Conservation (phyloP, 2,797 vertebrate species). For the Characodon lateralis region DNA sequence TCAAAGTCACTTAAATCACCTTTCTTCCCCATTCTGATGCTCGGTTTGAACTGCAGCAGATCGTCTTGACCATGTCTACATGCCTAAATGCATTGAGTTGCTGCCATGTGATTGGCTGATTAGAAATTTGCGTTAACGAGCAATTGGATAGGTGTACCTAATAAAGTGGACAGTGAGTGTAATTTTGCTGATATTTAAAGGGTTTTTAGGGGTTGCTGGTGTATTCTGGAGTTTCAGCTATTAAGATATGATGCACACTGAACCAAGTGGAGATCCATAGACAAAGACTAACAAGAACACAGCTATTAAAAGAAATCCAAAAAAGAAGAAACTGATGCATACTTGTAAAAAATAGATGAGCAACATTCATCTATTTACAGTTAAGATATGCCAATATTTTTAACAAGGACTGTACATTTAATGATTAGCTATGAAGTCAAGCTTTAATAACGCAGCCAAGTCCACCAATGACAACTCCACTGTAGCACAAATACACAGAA, state of each 20-base stretch:
- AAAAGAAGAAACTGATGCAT: not conserved
- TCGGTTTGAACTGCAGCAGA: too few species aligned
- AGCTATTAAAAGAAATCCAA: not conserved
- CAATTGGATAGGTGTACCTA: too few species aligned
- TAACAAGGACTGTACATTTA: conserved; percentile 4
- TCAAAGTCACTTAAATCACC: too few species aligned
- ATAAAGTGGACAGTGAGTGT: too few species aligned
- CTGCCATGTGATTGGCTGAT: too few species aligned
- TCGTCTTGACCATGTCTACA: too few species aligned
- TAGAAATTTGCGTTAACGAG: too few species aligned
- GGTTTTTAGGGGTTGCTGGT: not conserved
- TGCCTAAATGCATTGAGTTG: too few species aligned
- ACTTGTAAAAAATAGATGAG: not conserved
- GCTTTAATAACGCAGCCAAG: conserved; percentile 22
- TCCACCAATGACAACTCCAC: conserved; percentile 13
- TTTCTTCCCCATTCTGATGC: too few species aligned
- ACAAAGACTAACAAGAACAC: conserved; percentile 3
- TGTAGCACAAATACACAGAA: conserved; percentile 17
- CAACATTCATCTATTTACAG: conserved; percentile 1
- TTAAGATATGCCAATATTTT: not conserved
- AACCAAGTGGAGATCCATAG: not conserved
- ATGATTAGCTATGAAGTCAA: conserved; percentile 17
- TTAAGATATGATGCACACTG: not conserved
- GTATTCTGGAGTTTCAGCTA: conserved; percentile 1
- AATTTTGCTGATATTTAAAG: not conserved